Evolutionary conservation across 2,888 invertebrate species (phyloP).

Genomic region (Eupithecia subumbrata): DNA sequence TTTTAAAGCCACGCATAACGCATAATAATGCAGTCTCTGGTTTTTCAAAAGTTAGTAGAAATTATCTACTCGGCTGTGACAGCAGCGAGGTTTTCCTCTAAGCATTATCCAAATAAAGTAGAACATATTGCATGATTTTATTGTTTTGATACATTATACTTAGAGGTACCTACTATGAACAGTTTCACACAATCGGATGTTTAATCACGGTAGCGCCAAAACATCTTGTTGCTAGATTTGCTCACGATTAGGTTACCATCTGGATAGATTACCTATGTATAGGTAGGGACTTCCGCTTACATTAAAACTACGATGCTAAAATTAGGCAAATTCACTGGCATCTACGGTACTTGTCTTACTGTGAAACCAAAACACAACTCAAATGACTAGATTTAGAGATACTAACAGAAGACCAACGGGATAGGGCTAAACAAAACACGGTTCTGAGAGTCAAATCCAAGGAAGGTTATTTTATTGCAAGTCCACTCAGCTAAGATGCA

Average conservation of each 20-base stretch:
- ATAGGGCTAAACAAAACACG: neutral
- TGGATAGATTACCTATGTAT: neutral
- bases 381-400: neutral
- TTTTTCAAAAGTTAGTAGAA: neutral
- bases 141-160: neutral
- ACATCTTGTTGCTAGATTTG: neutral
- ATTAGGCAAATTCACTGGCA: neutral
- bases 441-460: neutral
- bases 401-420: neutral
- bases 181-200: neutral
- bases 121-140: neutral
- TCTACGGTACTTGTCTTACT: neutral
- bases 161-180: neutral
- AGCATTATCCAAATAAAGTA: neutral
- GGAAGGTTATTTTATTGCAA: neutral
- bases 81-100: neutral
- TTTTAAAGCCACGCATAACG: neutral
- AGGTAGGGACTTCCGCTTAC: neutral
- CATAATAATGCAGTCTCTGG: neutral
- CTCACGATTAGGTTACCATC: neutral
- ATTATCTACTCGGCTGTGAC: neutral
- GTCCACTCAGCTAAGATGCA: constrained; percentile 17
- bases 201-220: neutral
- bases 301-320: neutral
- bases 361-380: neutral